Base-by-base conservation (phyloP, 2,113 vertebrate species). In the Dromas ardeola region DNA sequence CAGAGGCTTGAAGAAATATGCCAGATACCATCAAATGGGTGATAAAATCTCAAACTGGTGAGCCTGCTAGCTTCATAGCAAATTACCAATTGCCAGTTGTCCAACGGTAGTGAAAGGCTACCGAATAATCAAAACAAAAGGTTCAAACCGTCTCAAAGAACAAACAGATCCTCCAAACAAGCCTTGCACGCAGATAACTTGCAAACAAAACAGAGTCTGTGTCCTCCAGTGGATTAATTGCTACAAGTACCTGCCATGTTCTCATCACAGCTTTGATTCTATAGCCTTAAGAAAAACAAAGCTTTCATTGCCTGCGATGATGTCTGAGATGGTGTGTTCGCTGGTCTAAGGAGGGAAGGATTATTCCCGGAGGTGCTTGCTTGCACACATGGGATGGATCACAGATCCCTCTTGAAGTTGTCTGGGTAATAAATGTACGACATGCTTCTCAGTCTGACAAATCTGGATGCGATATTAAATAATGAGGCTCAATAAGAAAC, bases 221-320 rank as follows among this genome's bases (percentile, higher is more conserved):
- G 78, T 96, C 82, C 89, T 96, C 70, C 91, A 85, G 66, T 85
- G 71, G 87, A 93, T 93, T 93, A 91, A 91, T 92, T 87, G 53
- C 36, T 85, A 62, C 77, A 89, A 87, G 88, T 87, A 65, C 70
- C 85, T 92, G 77, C 61, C 56, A 38, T 73, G 81, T 89, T 89
- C 91, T 81, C 88, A 43, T 93, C 82, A 59, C 20, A 73, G 7
- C 66, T 89, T 95, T 79, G 81, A 73, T 80, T 95, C 53, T 62
- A 52, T 15, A 95, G 66, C 73, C 58, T 90, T 58, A 72, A 89
- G 73, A 77, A 95, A 95, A 95, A 84, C 53, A 94, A 95, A 89
- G 66, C 45, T 91, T 89, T 69, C 20, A 4, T 14, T 69, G 66
- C 73, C 69, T 50, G 61, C 16, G 42, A 58, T 3, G 4, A 34